Evolutionary conservation across 1,140 invertebrate species (phyloP), one percentile per base, ranked within the genome.

Genomic region (Lordiphosa clarofinis): DNA sequence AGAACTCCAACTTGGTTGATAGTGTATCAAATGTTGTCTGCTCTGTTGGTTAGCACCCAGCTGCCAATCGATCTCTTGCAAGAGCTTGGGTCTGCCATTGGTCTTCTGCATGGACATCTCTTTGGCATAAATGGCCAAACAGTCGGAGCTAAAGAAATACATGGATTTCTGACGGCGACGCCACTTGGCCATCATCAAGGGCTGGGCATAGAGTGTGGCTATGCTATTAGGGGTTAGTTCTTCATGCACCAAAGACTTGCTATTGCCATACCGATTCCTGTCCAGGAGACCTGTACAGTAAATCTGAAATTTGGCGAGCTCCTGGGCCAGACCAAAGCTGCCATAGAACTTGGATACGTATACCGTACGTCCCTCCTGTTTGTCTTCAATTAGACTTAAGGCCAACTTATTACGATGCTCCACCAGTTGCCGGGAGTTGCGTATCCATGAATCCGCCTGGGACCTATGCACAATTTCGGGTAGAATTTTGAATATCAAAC

Each of bases 141-240:
- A 86, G 31, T 86, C 81, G 7, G 79, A 75, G 40, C 79, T 86
- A 12, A 75, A 86, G 42, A 86, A 86, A 21, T 86, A 86, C 4
- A 86, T 40, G 9, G 61, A 61, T 33, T 86, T 86, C 0, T 71
- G 53, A 0, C 81, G 56, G 0, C 70, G 61, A 5, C 75, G 62
- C 81, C 79, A 86, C 21, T 86, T 86, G 37, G 55, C 79, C 81
- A 86, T 86, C 79, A 86, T 82, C 9, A 86, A 12, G 0, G 66
- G 55, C 3, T 58, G 53, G 12, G 79, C 81, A 47, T 82, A 86
- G 28, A 67, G 52, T 21, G 67, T 86, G 13, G 58, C 59, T 19
- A 74, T 70, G 33, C 70, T 64, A 11, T 81, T 86, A 0, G 57
- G 15, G 1, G 50, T 31, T 12, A 86, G 15, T 3, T 42, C 66